phyloP scores from a whole-genome alignment of 2,888 invertebrate genomes.

The Drosophila neutralis region DNA sequence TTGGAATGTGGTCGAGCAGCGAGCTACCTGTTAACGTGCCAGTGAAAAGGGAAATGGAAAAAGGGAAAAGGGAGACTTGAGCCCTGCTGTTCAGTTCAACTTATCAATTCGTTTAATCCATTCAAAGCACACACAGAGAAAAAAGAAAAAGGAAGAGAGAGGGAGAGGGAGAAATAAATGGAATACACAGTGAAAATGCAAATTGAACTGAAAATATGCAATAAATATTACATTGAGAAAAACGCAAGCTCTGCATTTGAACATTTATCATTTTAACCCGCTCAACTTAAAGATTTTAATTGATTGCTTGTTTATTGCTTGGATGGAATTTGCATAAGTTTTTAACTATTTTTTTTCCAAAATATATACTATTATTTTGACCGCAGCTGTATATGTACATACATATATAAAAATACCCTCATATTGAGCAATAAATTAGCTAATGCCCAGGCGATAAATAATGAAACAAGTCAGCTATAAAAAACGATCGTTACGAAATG shows the following conservation, averaged over 20 bases:
- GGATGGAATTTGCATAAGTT: no score
- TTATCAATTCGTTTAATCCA: neutral
- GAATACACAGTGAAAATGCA: neutral
- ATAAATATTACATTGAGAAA: neutral
- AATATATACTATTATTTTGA: no score
- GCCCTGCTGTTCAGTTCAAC: neutral
- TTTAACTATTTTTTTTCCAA: no score
- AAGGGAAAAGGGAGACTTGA: neutral
- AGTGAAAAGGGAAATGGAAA: neutral
- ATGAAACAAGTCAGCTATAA: neutral
- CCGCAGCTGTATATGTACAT: neutral
- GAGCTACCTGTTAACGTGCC: neutral
- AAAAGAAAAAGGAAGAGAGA: neutral
- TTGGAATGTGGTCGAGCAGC: neutral
- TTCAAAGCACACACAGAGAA: neutral
- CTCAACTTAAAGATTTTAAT: neutral
- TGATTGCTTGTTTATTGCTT: no score
- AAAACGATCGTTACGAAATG: neutral
- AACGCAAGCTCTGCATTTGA: neutral
- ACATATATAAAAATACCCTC: neutral
- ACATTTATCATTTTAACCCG: neutral
- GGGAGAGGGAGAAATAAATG: no score
- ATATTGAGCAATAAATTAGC: slow-evolving; percentile 1
- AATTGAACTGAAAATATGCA: neutral
- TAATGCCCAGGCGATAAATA: neutral